Evolutionary conservation across 2,888 invertebrate species (phyloP), one percentile per base, ranked within the genome.

Genomic region (Acrobasis suavella): DNA sequence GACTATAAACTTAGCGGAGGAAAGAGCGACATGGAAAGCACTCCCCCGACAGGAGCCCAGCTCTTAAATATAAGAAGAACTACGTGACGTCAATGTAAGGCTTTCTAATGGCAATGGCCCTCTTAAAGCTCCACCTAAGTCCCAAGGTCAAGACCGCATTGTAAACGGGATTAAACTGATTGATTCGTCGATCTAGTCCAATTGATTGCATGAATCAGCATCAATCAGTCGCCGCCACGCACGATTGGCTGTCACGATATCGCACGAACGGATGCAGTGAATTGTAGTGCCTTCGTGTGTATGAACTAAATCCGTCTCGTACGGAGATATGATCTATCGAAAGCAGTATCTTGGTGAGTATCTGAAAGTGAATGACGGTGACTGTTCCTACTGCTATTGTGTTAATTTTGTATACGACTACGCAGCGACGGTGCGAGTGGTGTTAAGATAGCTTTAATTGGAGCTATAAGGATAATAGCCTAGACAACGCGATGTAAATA

Each of bases 111-210:
- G 14, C n/a, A 46, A 46, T 46, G 46, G 46, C n/a, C 6, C 12
- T n/a, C 46, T 46, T n/a, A n/a, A n/a, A n/a, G 46, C n/a, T n/a
- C 12, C 12, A 46, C 5, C 46, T 14, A 46, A 46, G n/a, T 7
- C 46, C 12, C 54, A 55, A 55, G 55, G 55, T 55, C 55, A 55
- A 55, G 55, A 55, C 15, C 39, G 38, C 54, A n/a, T 42, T 56
- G 56, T 56, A 42, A 46, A 46, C 39, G 17, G 14, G 42, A 39
- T 55, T 55, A n/a, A n/a, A 55, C 39, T 16, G 55, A 55, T 55
- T 39, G 16, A 55, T 39, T 46, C 3, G 52, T 32, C 15, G 55
- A 55, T 39, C 5, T 12, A 55, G 38, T 55, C 39, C 38, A 16
- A 55, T 55, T 56, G 42, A 56, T 56, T 22, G 56, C 12, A 42